These are phyloP conservation scores for Erebia palarica DNA, from an alignment of 2,888 invertebrate genomes.

Conservation along the genomic window DNA sequence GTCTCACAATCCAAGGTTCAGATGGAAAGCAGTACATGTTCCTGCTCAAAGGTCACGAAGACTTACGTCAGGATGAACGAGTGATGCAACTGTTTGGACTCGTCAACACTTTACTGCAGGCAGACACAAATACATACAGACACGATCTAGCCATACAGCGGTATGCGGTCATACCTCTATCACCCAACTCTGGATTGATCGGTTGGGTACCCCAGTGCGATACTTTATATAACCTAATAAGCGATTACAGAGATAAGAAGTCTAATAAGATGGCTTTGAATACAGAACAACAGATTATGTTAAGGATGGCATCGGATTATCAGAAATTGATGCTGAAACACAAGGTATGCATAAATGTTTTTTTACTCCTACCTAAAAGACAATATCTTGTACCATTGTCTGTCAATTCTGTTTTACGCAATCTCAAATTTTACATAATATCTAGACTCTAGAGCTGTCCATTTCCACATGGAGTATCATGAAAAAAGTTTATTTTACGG, in stretches of 20 bases:
- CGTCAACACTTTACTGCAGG: constrained; percentile 96
- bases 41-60: constrained; percentile 99
- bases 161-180: constrained; percentile 98
- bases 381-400: too few relatives aligned
- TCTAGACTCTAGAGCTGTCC: too few relatives aligned
- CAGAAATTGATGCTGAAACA: constrained; percentile 98
- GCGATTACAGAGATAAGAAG: constrained; percentile 98
- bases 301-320: constrained; percentile 98
- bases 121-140: constrained; percentile 97
- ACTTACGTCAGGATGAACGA: constrained; percentile 98
- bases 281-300: constrained; percentile 98
- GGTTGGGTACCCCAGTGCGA: constrained; percentile 99
- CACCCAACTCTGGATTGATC: constrained; percentile 98
- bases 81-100: constrained; percentile 99
- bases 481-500: too few relatives aligned
- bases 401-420: too few relatives aligned
- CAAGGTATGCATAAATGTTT: constrained; percentile 86
- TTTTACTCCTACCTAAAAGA: not conserved
- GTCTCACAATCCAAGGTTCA: constrained; percentile 95
- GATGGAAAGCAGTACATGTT: constrained; percentile 99
- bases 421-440: too few relatives aligned
- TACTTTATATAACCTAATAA: constrained; percentile 97
- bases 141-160: constrained; percentile 91
- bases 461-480: too few relatives aligned
- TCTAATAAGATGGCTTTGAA: constrained; percentile 90